Base-by-base conservation (phyloP, 53 echinoderm and acorn worm species). In the Astropecten irregularis region DNA sequence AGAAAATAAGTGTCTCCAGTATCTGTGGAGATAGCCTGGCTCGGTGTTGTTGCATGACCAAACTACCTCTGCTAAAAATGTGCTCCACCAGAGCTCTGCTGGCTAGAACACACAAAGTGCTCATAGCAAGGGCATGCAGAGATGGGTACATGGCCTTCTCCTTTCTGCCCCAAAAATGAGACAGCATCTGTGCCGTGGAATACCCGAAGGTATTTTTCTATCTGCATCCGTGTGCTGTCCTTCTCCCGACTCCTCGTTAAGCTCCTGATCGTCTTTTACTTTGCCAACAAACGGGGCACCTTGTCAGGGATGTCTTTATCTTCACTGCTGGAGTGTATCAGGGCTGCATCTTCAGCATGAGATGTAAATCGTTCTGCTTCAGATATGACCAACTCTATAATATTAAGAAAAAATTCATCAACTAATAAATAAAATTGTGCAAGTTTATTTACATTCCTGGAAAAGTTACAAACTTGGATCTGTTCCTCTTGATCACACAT, bases 121-220 rank as follows among this genome's bases (percentile, higher is more conserved):
- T 52, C 36, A 52, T 51, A 32, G 72, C 52, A 19, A 71, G 52
- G 34, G 72, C 72, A 71, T 71, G 52, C 52, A 71, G 72, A 50
- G 72, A 71, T 71, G 52, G 72, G 52, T 71, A 51, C 32, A 6
- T 71, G 49, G 28, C 15, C 72, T 71, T 49, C 72, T 30, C 72
- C 52, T 10, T 20, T 32, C 3, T 71, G 32, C 52, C n/a, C 4
- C 72, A 50, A 71, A 51, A 51, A 71, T 4, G 72, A 44, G 4
- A 71, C 72, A 71, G 52, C 82, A 64, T 82, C 82, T 37, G 46
- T 16, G 13, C 71, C 76, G 11, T 81, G 46, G 14, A 36, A 46
- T 29, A 56, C 28, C 30, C 36, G 14, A 2, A 69, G 31, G 50
- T 66, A 81, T 27, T 55, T 47, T 26, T n/a, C 14, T 16, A 86